Evolutionary conservation across 1,140 invertebrate species (phyloP), one percentile per base, ranked within the genome.

Genomic region (Pseudachorutes palmiensis): DNA sequence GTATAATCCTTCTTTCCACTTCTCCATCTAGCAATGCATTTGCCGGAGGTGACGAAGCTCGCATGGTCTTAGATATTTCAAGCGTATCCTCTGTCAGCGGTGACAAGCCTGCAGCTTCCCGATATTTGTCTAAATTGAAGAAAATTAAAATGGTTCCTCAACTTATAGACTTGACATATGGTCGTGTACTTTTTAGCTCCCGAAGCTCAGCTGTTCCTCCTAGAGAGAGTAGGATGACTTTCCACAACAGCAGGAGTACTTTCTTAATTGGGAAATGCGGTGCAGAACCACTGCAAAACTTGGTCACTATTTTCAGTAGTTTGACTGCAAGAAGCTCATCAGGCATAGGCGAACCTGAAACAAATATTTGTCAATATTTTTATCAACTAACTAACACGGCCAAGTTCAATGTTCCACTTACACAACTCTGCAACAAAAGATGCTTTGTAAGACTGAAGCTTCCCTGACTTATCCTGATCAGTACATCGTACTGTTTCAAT

Each of bases 211-310:
- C 85, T 69, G 92, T 91, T 16, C 94, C 94, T 28, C 95, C 95
- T 24, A 98, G 80, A 14, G 91, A 89, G 1, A 95, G 83, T 61
- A 98, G 80, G 55, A 97, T 85, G 1, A 94, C 84, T 82, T 98
- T 98, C 96, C 96, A 98, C 16, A 98, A 77, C 1, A 98, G 79
- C n/a, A 98, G 79, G 30, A 98, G 80, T 62, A 98, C 90, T 82
- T 98, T 98, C 78, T 96, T 97, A 85, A 98, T 97, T 19, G 95
- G 95, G 81, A 96, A 97, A 81, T 97, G 92, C 55, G 94, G 91
- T 14, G 92, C 90, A 48, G 88, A 87, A 0, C 94, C 94, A 75
- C 91, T 93, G 80, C 94, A 98, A 77, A 97, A 94, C 72, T 87
- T 85, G 24, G 92, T 95, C 5, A 97, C 90, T 94, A 98, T 94